Base-by-base conservation (phyloP, 2,113 vertebrate genomes). In the Cyprinodon tularosa region DNA sequence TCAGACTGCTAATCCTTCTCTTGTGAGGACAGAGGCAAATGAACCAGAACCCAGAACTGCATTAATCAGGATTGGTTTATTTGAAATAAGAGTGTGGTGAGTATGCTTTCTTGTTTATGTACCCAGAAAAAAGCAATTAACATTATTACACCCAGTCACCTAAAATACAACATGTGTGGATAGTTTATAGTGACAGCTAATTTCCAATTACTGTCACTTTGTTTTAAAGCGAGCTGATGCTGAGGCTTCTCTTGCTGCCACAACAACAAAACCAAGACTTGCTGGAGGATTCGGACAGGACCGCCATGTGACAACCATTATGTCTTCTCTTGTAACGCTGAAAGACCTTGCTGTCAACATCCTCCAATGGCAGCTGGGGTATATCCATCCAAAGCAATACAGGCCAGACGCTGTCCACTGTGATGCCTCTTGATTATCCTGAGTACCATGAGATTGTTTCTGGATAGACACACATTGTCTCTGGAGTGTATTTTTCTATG, bases 31-130 rank as follows among this genome's bases (percentile, higher is more conserved):
- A 68, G 20, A 76, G 72, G 71, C 47, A 77, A 83, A 89, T 4
- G 29, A 29, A 29, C 4, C 42, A 45, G 20, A 60, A 80, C 74
- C 67, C 64, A 73, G 72, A 68, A 60, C 15, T 45, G 40, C 71
- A 68, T 62, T 80, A 80, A 88, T 86, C 72, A 82, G 60, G 67
- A 65, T 62, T 71, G 68, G 86, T 91, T 84, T 91, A 74, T 78
- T 68, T 73, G 82, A 72, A 84, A 83, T 62, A 67, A 12, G 47
- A 62, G n/a, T 60, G 76, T 57, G 63, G 89, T 80, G 81, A 85
- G 83, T 86, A 68, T 77, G 71, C 66, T 80, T 83, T 20, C 47
- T 64, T 71, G 74, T 81, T 90, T 78, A 71, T 76, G 67, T 66
- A 66, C 82, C 71, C 42, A 65, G n/a, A 45, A 72, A 64, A 70